phyloP scores from a whole-genome alignment of 2,888 invertebrate genomes.

The Nemoura dubitans region DNA sequence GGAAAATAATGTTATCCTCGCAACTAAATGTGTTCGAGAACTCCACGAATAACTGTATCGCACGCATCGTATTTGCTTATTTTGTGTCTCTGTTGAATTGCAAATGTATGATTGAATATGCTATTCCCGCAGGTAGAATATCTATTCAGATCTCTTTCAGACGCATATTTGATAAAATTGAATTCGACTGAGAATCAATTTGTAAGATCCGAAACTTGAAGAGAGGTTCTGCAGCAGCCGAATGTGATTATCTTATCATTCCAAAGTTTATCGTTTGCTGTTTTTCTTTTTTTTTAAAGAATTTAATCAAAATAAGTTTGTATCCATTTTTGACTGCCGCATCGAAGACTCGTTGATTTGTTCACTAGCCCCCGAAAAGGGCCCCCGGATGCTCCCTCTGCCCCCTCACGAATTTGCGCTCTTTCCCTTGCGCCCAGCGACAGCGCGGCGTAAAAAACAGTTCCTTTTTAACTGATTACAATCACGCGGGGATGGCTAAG shows the following conservation, averaged over 20 bases:
- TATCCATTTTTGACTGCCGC: background rate
- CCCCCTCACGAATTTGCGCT: too few species aligned
- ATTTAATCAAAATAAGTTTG: slow-evolving; percentile 4
- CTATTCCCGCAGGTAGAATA: background rate
- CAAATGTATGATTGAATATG: slow-evolving; percentile 3
- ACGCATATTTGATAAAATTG: slow-evolving; percentile 1
- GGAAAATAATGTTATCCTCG: background rate
- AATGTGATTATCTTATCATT: slow-evolving; percentile 12
- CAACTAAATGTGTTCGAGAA: background rate
- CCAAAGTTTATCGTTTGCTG: background rate
- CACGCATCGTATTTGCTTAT: background rate
- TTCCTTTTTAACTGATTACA: slow-evolving; percentile 42
- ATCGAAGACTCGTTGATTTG: background rate
- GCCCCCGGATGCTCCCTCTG: background rate
- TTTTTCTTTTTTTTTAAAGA: background rate
- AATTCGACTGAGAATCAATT: background rate
- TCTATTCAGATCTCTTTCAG: background rate
- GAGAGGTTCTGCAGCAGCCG: background rate
- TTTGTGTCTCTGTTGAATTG: slow-evolving; percentile 5
- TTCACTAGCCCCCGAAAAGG: background rate
- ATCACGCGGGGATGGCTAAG: slow-evolving; percentile 14
- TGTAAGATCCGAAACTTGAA: background rate
- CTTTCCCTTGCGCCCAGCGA: too few species aligned
- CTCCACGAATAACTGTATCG: background rate
- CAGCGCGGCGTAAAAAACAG: background rate